A percentile compares a stretch with the other conserved stretches of the same genome.
Evolutionary conservation across 2,888 invertebrate species (phyloP).

Genomic region (Mythimna albipuncta): DNA sequence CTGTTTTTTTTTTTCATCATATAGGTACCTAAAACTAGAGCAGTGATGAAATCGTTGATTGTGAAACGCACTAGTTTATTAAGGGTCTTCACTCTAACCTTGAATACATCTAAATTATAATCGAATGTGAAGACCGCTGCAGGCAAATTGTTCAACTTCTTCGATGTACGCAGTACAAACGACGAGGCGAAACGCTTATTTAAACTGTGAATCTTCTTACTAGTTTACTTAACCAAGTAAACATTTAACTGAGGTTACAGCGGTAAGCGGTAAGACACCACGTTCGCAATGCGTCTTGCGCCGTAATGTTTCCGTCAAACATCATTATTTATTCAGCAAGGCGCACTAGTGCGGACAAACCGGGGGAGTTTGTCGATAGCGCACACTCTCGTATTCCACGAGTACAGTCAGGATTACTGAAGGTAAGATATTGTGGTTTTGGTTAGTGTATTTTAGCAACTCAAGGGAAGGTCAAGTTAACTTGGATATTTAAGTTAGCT

Average conservation of each 20-base stretch:
- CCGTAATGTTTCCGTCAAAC: conserved; percentile 20
- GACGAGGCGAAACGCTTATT: neutral
- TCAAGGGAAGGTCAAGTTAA: neutral
- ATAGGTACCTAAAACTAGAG: too few species aligned
- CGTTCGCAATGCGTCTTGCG: conserved; percentile 15
- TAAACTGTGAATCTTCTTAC: neutral
- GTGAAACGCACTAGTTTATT: too few species aligned
- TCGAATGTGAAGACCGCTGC: too few species aligned
- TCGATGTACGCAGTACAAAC: too few species aligned
- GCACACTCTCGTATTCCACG: conserved; percentile 35
- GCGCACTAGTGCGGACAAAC: conserved; percentile 37
- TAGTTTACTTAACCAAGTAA: conserved; percentile 15
- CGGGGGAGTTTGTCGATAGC: conserved; percentile 19
- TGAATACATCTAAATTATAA: too few species aligned
- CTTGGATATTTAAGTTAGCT: conserved; percentile 12
- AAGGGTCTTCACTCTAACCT: too few species aligned
- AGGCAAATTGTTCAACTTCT: too few species aligned
- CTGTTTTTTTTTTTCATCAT: too few species aligned
- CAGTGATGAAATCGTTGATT: too few species aligned
- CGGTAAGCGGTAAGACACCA: conserved; percentile 31
- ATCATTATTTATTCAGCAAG: conserved; percentile 47
- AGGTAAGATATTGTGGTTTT: conserved; percentile 13
- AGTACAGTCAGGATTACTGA: conserved; percentile 36
- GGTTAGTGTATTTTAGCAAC: conserved; percentile 9
- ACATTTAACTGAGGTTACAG: conserved; percentile 13